Evolutionary conservation across 2,888 invertebrate genomes (phyloP).

Genomic region (Creontiades dilutus): DNA sequence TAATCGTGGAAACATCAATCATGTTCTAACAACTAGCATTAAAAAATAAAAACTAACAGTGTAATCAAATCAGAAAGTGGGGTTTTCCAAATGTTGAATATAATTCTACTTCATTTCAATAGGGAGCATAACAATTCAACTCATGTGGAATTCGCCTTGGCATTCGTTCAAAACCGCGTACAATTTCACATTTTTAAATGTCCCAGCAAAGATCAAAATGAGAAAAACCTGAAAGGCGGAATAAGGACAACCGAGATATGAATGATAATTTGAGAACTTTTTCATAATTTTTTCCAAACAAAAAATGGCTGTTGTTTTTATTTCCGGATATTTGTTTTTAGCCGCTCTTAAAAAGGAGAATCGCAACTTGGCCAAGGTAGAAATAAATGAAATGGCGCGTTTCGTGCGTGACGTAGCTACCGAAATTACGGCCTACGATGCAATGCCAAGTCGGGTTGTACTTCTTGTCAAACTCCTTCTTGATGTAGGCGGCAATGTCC

Average conservation of each 20-base stretch:
- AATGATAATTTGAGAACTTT: constrained; percentile 10
- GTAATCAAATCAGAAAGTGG: not conserved
- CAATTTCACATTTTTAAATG: not conserved
- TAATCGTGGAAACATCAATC: not conserved
- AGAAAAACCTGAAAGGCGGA: not conserved
- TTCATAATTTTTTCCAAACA: constrained; percentile 11
- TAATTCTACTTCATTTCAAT: constrained; percentile 25
- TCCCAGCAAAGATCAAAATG: not conserved
- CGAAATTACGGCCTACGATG: constrained; percentile 99
- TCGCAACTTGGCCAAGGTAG: constrained; percentile 98
- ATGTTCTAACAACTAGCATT: constrained; percentile 11
- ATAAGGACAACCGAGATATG: not conserved
- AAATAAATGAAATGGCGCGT: constrained; percentile 99
- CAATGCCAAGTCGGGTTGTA: constrained; percentile 99
- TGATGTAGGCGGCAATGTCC: constrained; percentile 99
- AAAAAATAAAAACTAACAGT: not conserved
- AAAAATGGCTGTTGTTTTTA: not conserved
- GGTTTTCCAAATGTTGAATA: not conserved
- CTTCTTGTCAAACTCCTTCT: constrained; percentile 99
- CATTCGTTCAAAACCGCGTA: not conserved
- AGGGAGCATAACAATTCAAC: not conserved
- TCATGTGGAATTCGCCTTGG: not conserved
- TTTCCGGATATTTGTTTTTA: constrained; percentile 89
- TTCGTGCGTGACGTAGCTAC: constrained; percentile 98
- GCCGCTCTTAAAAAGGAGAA: constrained; percentile 98